Conservation (phyloP, 2,888 invertebrate genomes). For the Pyrrhosoma nymphula region DNA sequence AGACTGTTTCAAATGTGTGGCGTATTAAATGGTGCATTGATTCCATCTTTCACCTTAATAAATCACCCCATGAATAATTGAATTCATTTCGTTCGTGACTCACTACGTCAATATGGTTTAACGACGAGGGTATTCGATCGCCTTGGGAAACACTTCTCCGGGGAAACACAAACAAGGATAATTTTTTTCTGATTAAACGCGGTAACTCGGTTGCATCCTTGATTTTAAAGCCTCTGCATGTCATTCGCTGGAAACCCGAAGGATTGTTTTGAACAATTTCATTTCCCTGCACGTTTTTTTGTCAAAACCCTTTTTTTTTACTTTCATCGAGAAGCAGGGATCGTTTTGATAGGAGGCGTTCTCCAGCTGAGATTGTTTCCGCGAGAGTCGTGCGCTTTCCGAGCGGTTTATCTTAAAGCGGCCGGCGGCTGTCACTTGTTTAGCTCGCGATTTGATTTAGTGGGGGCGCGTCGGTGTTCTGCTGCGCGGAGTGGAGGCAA, state of each 20-base stretch:
- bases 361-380: background rate
- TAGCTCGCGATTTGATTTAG: slow-evolving; percentile 26
- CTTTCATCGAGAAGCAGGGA: background rate
- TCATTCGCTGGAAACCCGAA: background rate
- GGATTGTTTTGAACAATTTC: background rate
- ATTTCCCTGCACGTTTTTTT: background rate
- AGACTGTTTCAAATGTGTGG: no score
- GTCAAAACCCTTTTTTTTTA: background rate
- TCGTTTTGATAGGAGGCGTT: background rate
- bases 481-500: background rate
- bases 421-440: slow-evolving; percentile 27
- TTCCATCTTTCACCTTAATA: background rate
- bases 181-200: background rate
- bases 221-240: background rate
- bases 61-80: background rate
- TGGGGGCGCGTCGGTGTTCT: background rate
- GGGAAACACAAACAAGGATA: background rate
- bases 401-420: slow-evolving; percentile 6
- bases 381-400: background rate
- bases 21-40: no score
- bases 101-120: background rate
- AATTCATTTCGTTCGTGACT: background rate
- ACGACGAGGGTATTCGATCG: background rate
- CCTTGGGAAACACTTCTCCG: background rate
- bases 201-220: background rate